A percentile compares a stretch with the other conserved stretches of the same genome.
phyloP scores from a whole-genome alignment of 1,140 invertebrate species.

The Drosophila navojoa region DNA sequence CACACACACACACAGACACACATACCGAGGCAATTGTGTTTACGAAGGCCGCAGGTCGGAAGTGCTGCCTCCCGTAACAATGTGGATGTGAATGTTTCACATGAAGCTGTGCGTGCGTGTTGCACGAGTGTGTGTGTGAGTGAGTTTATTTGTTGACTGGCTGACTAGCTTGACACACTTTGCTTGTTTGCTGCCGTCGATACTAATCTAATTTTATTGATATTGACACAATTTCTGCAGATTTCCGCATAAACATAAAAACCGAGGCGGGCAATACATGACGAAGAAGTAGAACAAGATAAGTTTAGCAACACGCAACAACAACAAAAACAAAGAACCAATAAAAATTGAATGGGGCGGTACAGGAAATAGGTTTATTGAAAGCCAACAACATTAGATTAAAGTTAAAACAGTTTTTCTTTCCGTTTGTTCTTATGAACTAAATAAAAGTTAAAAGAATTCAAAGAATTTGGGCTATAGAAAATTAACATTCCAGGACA shows the following conservation, averaged over 20 bases:
- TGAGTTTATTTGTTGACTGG: constrained; percentile 61
- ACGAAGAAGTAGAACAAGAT: background rate
- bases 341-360: constrained; percentile 52
- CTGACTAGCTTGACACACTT: constrained; percentile 38
- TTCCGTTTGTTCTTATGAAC: no score
- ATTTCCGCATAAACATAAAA: constrained; percentile 82
- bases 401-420: constrained; percentile 2
- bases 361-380: constrained; percentile 40
- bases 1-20: constrained; percentile 37
- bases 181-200: constrained; percentile 67
- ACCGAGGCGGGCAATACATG: constrained; percentile 48
- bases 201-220: constrained; percentile 83
- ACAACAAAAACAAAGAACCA: constrained; percentile 63
- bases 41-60: constrained; percentile 46
- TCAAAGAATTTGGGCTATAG: no score
- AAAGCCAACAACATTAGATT: constrained; percentile 26
- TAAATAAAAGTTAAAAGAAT: no score
- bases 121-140: background rate
- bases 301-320: constrained; percentile 39
- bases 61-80: constrained; percentile 18
- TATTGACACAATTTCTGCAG: constrained; percentile 82
- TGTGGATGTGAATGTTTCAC: constrained; percentile 14
- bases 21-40: constrained; percentile 14
- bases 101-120: constrained; percentile 35
- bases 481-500: no score